These are phyloP conservation scores for Schizothorax lantsangensis DNA, from an alignment of 2,797 vertebrate genomes.

Conservation along the genomic window DNA sequence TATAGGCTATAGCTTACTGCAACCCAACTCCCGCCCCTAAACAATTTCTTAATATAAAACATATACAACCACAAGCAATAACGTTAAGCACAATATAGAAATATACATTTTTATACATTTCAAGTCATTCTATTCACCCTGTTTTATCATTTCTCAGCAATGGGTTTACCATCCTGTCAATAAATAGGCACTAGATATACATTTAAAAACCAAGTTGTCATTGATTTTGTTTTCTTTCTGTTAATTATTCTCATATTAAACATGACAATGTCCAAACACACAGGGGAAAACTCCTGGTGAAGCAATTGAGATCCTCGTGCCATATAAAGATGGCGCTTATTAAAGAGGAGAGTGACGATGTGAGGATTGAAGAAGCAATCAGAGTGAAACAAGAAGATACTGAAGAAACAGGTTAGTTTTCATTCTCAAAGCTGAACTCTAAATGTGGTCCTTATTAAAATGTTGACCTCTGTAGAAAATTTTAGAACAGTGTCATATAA, in stretches of 20 bases:
- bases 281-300: background rate
- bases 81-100: too few species aligned
- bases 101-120: too few species aligned
- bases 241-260: background rate
- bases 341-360: background rate
- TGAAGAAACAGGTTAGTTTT: slow-evolving; percentile 2
- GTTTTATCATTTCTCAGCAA: too few species aligned
- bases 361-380: background rate
- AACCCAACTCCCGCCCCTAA: background rate
- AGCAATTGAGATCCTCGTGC: background rate
- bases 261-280: too few species aligned
- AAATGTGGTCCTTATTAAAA: background rate
- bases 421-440: background rate
- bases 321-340: background rate
- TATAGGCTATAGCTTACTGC: too few species aligned
- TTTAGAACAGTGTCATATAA: background rate
- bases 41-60: too few species aligned
- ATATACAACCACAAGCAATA: too few species aligned
- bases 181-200: too few species aligned
- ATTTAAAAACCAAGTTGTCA: too few species aligned
- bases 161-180: too few species aligned
- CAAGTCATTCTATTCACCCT: too few species aligned
- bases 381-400: background rate
- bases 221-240: background rate
- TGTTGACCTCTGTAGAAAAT: background rate